phyloP scores from a whole-genome alignment of 2,797 vertebrate species.

The Sebastes iracundus region DNA sequence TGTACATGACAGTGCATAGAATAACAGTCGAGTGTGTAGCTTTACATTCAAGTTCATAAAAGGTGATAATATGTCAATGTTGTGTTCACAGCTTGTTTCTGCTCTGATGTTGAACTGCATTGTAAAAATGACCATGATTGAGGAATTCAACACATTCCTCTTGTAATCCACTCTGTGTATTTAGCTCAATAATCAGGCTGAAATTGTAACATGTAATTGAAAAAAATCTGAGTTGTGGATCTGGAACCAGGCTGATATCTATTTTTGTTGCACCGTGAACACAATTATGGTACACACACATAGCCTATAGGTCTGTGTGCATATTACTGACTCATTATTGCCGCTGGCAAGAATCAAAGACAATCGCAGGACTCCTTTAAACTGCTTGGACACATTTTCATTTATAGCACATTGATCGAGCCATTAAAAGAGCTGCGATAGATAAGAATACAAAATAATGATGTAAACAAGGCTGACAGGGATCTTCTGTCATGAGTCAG shows the following conservation, averaged over 20 bases:
- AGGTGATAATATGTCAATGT: no score
- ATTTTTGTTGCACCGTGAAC: neutral
- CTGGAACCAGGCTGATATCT: neutral
- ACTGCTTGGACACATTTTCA: slow-evolving; percentile 7
- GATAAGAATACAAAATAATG: slow-evolving; percentile 12
- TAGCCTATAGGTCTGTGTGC: neutral
- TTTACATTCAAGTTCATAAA: no score
- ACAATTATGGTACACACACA: neutral
- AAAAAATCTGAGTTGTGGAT: neutral
- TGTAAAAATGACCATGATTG: neutral
- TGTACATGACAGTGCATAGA: no score
- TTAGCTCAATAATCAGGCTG: neutral
- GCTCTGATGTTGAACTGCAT: neutral
- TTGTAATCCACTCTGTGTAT: neutral
- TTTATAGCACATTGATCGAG: slow-evolving; percentile 2
- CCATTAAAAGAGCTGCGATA: neutral
- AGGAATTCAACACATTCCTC: neutral
- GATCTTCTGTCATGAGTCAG: neutral
- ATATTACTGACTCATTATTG: neutral
- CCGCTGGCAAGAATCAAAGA: slow-evolving; percentile 14
- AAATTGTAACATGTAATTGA: neutral
- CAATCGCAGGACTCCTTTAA: neutral
- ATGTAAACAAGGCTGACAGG: slow-evolving; percentile 1
- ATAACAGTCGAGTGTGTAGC: no score
- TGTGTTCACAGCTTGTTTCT: no score